Conservation (phyloP, 2,888 invertebrate species). For the Stegophylla sp. region DNA sequence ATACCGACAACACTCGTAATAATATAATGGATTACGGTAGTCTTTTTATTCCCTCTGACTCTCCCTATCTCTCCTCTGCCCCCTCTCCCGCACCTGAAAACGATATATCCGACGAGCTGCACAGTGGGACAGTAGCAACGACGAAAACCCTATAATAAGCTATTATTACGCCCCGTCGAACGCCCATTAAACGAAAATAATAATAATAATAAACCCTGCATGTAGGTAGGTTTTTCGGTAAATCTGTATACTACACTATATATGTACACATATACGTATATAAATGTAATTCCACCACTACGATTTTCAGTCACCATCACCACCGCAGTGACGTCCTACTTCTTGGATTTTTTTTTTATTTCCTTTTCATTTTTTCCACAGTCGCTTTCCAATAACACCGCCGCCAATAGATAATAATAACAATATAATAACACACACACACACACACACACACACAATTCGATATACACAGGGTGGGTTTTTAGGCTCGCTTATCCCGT, state of each 20-base stretch:
- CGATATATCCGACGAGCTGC: slow-evolving; percentile 37
- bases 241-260: background rate
- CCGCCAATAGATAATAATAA: too few species aligned
- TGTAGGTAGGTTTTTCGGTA: background rate
- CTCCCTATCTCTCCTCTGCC: background rate
- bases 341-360: background rate
- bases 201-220: slow-evolving; percentile 6
- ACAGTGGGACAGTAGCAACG: background rate
- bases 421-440: too few species aligned
- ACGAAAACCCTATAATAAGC: slow-evolving; percentile 46
- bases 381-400: too few species aligned
- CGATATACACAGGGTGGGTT: too few species aligned
- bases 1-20: slow-evolving; percentile 13
- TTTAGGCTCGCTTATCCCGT: too few species aligned
- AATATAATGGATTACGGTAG: slow-evolving; percentile 1
- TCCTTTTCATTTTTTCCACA: background rate
- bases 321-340: too few species aligned
- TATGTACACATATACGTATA: background rate
- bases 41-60: background rate
- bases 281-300: background rate
- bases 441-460: too few species aligned
- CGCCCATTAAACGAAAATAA: slow-evolving; percentile 31
- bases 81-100: background rate
- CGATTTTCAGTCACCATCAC: background rate
- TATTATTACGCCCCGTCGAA: slow-evolving; percentile 49